phyloP scores from a whole-genome alignment of 1,140 invertebrate species.

The Popillia japonica region DNA sequence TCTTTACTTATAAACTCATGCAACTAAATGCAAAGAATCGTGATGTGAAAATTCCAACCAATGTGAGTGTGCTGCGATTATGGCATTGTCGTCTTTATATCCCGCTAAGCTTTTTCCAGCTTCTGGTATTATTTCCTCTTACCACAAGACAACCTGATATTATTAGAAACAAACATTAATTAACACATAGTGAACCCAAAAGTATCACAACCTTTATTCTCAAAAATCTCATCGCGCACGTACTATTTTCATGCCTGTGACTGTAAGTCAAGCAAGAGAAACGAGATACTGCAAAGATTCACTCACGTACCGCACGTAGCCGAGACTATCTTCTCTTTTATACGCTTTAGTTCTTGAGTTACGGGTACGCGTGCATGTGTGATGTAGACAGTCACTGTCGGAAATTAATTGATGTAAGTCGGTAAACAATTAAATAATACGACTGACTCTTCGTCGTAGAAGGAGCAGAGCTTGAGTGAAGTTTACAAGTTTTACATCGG shows the following conservation, averaged over 20 bases:
- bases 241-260: neutral
- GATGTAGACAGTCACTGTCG: neutral
- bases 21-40: no score
- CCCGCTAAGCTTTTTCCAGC: no score
- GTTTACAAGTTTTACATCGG: slow-evolving; percentile 9
- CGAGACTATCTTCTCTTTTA: neutral
- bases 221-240: neutral
- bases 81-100: no score
- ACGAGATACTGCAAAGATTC: neutral
- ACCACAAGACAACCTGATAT: no score
- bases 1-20: no score
- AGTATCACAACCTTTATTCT: no score
- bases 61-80: no score
- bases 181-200: neutral
- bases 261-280: neutral
- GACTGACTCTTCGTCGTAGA: neutral
- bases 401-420: slow-evolving; percentile 12
- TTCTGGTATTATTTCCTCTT: no score
- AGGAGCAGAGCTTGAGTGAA: neutral
- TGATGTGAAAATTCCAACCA: no score
- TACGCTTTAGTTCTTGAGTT: neutral
- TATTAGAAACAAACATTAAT: neutral
- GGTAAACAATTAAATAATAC: slow-evolving; percentile 12
- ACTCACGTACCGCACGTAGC: neutral
- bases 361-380: neutral